phyloP scores from a whole-genome alignment of 2,888 invertebrate species.

The Coenonympha glycerion region DNA sequence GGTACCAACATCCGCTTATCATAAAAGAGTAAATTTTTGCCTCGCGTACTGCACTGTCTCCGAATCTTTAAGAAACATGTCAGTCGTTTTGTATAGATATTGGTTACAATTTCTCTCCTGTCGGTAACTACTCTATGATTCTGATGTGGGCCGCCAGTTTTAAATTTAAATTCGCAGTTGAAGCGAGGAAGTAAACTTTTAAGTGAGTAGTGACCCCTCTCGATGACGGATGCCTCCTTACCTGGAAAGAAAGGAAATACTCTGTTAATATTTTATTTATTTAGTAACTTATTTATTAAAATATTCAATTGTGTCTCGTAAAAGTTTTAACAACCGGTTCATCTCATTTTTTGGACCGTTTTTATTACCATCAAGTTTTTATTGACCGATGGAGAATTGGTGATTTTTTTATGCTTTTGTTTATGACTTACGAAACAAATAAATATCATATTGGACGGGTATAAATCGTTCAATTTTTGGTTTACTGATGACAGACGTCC shows the following conservation, averaged over 20 bases:
- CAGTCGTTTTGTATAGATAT: too few species aligned
- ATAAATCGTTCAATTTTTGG: too few species aligned
- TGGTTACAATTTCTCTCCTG: too few species aligned
- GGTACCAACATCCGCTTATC: too few species aligned
- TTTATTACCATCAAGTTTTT: background rate
- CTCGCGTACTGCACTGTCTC: too few species aligned
- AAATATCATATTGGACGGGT: too few species aligned
- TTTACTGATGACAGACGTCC: too few species aligned
- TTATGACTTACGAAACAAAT: background rate
- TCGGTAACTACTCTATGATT: too few species aligned
- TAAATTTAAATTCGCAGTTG: constrained; percentile 43
- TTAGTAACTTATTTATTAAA: constrained; percentile 6
- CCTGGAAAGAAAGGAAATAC: constrained; percentile 30
- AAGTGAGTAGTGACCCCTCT: constrained; percentile 6
- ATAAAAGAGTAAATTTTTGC: too few species aligned
- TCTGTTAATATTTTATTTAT: constrained; percentile 6
- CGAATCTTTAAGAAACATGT: too few species aligned
- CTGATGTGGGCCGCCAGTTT: constrained; percentile 15
- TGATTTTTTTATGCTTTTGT: background rate
- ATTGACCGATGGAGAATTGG: background rate
- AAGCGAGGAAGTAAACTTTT: constrained; percentile 27
- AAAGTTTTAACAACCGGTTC: constrained; percentile 6
- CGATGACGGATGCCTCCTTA: constrained; percentile 29
- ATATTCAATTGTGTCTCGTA: constrained; percentile 6
- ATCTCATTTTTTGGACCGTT: constrained; percentile 2